Conservation (phyloP, 2,888 invertebrate species). For the Philhelius pedissequus region DNA sequence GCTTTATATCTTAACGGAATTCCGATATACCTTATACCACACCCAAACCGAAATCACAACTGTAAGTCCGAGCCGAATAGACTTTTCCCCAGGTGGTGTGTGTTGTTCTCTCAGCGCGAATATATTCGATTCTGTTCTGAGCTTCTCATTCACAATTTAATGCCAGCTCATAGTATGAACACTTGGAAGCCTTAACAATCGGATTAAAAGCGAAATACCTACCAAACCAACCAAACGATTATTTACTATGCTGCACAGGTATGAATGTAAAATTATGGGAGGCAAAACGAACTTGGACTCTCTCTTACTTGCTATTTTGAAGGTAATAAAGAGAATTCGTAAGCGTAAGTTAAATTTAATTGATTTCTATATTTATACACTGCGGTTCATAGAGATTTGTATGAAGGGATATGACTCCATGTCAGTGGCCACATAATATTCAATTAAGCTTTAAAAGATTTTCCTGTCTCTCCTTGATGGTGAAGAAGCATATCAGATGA, state of each 20-base stretch:
- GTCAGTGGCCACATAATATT: no score
- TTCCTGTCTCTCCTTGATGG: no score
- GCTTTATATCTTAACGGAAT: neutral
- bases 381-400: neutral
- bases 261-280: slow-evolving; percentile 52
- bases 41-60: slow-evolving; percentile 67
- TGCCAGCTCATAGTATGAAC: slow-evolving; percentile 64
- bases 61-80: slow-evolving; percentile 19
- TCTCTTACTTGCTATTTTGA: slow-evolving; percentile 39
- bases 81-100: slow-evolving; percentile 37
- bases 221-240: slow-evolving; percentile 29
- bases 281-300: slow-evolving; percentile 46
- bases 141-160: slow-evolving; percentile 68
- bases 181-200: slow-evolving; percentile 65
- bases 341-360: slow-evolving; percentile 4
- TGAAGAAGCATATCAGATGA: no score
- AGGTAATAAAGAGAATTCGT: slow-evolving; percentile 7
- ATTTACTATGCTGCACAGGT: slow-evolving; percentile 57
- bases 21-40: slow-evolving; percentile 49
- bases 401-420: no score
- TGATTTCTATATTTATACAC: neutral
- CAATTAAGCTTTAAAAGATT: no score
- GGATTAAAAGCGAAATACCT: slow-evolving; percentile 58
- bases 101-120: slow-evolving; percentile 57
- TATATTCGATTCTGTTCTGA: slow-evolving; percentile 56